phyloP scores from a whole-genome alignment of 2,797 vertebrate genomes.

The Odontamblyopus lacepedii region DNA sequence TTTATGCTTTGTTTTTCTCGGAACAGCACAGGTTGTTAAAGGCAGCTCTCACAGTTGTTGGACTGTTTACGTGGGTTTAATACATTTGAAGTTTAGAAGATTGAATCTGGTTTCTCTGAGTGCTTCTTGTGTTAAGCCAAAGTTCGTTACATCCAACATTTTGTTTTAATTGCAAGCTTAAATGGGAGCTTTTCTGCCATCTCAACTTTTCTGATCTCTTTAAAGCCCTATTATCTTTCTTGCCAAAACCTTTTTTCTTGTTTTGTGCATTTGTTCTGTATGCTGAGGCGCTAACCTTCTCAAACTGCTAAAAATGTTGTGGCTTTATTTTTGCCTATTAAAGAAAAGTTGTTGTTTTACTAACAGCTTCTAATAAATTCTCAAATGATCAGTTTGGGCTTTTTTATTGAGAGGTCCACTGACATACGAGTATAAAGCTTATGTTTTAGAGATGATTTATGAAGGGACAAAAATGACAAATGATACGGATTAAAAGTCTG shows the following conservation, averaged over 20 bases:
- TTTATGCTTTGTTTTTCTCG: conserved; percentile 49
- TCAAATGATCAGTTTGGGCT: no score
- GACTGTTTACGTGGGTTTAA: conserved; percentile 65
- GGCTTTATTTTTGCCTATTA: neutral
- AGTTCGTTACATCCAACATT: conserved; percentile 66
- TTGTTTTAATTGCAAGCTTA: conserved; percentile 60
- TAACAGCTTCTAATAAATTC: no score
- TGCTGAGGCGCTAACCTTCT: neutral
- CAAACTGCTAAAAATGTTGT: neutral
- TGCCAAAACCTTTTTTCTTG: neutral
- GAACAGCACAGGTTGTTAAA: conserved; percentile 31
- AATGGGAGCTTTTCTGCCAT: conserved; percentile 26
- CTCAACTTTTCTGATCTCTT: neutral
- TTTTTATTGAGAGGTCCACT: no score
- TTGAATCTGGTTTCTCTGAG: conserved; percentile 72
- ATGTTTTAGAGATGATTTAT: no score
- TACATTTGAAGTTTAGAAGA: conserved; percentile 64
- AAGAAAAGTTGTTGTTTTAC: neutral
- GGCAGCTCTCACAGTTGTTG: conserved; percentile 56
- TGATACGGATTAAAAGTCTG: no score
- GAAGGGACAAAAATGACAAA: no score
- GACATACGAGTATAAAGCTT: no score
- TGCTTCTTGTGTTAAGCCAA: conserved; percentile 71
- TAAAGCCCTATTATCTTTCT: neutral
- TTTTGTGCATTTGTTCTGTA: neutral